phyloP scores from a whole-genome alignment of 1,140 invertebrate genomes.

The Batillaria attramentaria region DNA sequence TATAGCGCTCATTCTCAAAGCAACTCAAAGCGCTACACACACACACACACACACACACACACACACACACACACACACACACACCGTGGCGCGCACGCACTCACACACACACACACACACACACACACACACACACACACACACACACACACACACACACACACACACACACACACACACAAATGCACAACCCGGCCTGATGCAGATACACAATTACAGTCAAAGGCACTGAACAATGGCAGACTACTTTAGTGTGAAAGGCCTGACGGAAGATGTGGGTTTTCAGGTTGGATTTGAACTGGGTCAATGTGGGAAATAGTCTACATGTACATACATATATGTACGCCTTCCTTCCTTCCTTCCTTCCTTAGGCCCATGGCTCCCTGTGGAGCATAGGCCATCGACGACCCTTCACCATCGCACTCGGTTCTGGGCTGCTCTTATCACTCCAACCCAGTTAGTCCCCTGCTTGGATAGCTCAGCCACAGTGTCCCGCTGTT shows the following conservation, averaged over 20 bases:
- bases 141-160: neutral
- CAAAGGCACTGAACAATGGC: no score
- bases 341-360: neutral
- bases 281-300: neutral
- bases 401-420: no score
- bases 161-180: slow-evolving; percentile 17
- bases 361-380: neutral
- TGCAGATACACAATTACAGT: no score
- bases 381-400: no score
- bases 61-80: neutral
- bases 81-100: neutral
- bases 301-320: neutral
- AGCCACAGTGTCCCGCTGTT: neutral
- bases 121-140: slow-evolving; percentile 7
- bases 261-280: no score
- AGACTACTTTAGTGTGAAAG: no score
- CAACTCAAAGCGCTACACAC: neutral
- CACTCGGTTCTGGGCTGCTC: no score
- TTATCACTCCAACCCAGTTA: no score
- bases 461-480: no score
- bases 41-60: neutral
- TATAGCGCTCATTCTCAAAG: neutral
- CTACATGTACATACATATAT: neutral
- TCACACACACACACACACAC: neutral
- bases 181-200: neutral